Conservation (phyloP, 1,140 invertebrate genomes). For the Pogonognathellus flavescens region DNA sequence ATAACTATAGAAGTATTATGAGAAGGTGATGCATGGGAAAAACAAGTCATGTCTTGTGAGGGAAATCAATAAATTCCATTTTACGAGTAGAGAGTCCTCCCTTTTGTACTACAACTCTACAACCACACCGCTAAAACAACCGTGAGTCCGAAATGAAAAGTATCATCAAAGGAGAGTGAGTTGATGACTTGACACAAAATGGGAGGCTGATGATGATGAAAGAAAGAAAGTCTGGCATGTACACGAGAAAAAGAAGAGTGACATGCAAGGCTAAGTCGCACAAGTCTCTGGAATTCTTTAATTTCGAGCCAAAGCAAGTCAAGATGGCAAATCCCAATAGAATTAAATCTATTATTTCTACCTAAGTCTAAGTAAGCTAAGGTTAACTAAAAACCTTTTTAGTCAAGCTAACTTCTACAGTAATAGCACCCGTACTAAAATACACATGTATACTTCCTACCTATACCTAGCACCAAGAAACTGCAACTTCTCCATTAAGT, state of each 20-base stretch:
- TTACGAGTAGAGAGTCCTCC: background rate
- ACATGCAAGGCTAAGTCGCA: too few species aligned
- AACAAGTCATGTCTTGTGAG: slow-evolving; percentile 1
- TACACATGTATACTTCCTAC: too few species aligned
- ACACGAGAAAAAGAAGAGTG: background rate
- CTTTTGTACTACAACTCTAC: too few species aligned
- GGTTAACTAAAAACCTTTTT: background rate
- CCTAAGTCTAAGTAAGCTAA: too few species aligned
- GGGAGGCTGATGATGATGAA: slow-evolving; percentile 13
- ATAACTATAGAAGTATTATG: background rate
- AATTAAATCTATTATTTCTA: slow-evolving; percentile 35
- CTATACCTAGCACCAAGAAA: too few species aligned
- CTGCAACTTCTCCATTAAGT: too few species aligned
- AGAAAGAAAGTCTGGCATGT: background rate
- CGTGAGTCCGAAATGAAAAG: background rate
- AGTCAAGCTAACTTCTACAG: too few species aligned
- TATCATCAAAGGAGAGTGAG: background rate
- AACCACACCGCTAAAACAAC: background rate
- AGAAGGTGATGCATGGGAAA: slow-evolving; percentile 10
- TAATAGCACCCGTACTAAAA: too few species aligned
- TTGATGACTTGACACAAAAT: background rate
- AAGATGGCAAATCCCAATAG: background rate
- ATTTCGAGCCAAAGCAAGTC: background rate
- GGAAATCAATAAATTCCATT: slow-evolving; percentile 26
- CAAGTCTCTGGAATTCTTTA: background rate